phyloP scores from a whole-genome alignment of 2,888 invertebrate species.

The Homarus gammarus region DNA sequence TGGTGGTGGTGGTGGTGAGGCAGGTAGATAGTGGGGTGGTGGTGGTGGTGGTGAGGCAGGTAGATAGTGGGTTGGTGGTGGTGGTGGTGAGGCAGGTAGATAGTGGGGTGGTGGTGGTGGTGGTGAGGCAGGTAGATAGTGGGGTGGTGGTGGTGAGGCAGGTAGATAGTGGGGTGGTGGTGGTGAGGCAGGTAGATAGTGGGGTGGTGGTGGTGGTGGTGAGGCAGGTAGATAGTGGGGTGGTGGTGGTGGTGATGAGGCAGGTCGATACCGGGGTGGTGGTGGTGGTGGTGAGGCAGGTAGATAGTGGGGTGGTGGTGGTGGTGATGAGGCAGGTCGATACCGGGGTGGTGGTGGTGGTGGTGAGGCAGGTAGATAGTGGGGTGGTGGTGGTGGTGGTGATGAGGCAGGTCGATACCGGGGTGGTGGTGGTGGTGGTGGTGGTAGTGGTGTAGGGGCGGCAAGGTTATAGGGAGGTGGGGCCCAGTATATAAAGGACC shows the following conservation, averaged over 20 bases:
- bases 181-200: too few relatives aligned
- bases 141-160: not conserved
- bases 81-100: not conserved
- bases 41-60: not conserved
- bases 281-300: too few relatives aligned
- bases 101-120: not conserved
- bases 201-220: not conserved
- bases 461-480: conserved; percentile 8
- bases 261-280: too few relatives aligned
- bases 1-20: not conserved
- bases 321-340: too few relatives aligned
- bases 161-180: not conserved
- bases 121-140: not conserved
- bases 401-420: too few relatives aligned
- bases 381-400: not conserved
- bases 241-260: too few relatives aligned
- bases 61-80: not conserved
- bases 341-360: not conserved
- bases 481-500: not conserved
- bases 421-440: not conserved
- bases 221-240: too few relatives aligned
- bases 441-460: not conserved
- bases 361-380: not conserved
- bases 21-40: too few relatives aligned
- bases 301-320: too few relatives aligned